Percentiles rank a stretch among this genome's conserved stretches.
Evolutionary conservation across 1,140 invertebrate species (phyloP).

Genomic region (Meloidogyne exigua): DNA sequence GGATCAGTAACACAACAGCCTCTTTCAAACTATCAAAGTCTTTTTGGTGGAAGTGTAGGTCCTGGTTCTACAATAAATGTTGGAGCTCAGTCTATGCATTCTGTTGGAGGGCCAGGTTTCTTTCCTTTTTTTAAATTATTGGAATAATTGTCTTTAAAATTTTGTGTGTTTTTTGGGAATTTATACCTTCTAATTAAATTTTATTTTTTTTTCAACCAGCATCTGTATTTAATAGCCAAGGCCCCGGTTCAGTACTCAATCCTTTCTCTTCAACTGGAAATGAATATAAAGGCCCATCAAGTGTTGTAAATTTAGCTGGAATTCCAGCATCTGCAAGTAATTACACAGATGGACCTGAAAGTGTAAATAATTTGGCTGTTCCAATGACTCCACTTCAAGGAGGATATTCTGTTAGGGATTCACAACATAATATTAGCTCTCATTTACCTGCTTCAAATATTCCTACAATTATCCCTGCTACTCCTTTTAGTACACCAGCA

Average conservation of each 20-base stretch:
- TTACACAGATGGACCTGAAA: slow-evolving; percentile 11
- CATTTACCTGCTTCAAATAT: slow-evolving; percentile 43
- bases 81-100: slow-evolving; percentile 26
- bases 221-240: slow-evolving; percentile 46
- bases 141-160: too few species aligned
- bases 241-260: slow-evolving; percentile 41
- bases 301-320: slow-evolving; percentile 20
- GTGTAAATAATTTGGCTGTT: slow-evolving; percentile 50
- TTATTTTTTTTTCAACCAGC: slow-evolving; percentile 20
- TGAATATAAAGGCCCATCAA: slow-evolving; percentile 22
- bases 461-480: slow-evolving; percentile 45
- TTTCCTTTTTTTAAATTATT: too few species aligned
- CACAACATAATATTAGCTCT: slow-evolving; percentile 11
- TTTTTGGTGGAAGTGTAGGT: slow-evolving; percentile 29
- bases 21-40: slow-evolving; percentile 24
- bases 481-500: slow-evolving; percentile 42
- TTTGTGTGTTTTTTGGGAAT: too few species aligned
- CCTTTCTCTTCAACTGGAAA: slow-evolving; percentile 10
- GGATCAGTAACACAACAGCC: slow-evolving; percentile 29
- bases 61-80: slow-evolving; percentile 34
- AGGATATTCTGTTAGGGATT: slow-evolving; percentile 28
- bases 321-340: slow-evolving; percentile 42
- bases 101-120: slow-evolving; percentile 38
- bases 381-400: slow-evolving; percentile 49
- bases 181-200: not conserved